Base-by-base conservation (phyloP, 2,797 vertebrate species). In the Bucorvus abyssinicus region DNA sequence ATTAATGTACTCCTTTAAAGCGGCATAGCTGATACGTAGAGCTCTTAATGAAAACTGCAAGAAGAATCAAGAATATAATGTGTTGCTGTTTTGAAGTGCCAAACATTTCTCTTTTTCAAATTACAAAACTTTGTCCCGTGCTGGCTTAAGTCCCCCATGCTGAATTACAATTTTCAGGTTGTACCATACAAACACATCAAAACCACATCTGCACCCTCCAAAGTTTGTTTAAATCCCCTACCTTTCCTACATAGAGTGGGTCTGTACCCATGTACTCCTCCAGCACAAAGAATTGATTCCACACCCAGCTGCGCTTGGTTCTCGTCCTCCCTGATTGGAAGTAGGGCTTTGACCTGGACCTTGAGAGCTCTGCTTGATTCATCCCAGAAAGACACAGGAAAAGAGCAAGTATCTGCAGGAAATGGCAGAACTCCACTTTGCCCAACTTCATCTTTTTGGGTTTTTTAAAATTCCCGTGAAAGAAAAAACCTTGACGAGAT, bases 201-300 rank as follows among this genome's bases (percentile, higher is more conserved):
- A 67, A 81, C 45, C 10, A 64, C 79, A 84, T 38, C 26, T 55
- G n/a, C 14, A 81, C 40, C 30, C 44, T 81, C 14, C 64, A 81
- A 96, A 96, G 29, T 53, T 84, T 79, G 42, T 73, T 78, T 80
- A 84, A 84, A 89, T 79, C 45, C 87, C 98, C 98, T 98, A 99
- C 99, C 99, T 99, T 99, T 96, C 99, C 99, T 75, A 99, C 99
- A 93, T 99, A 99, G 84, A 99, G 98, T 12, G 99, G 99, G 77
- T 99, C 99, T 26, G 98, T 99, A 91, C 99, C 99, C 73, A 99
- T 99, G 97, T 98, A 99, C 97, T 99, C 99, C 97, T 99, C 99
- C 97, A 99, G 98, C 68, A 99, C 99, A 96, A 99, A 99, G 98
- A 99, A 99, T 85, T 99, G 99, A 98, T 99, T 99, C 99, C 99